Percentiles rank a stretch among this genome's conserved stretches.
These are phyloP conservation scores for Lepeophtheirus nordmannii DNA, from an alignment of 2,888 invertebrate species.

Conservation along the genomic window DNA sequence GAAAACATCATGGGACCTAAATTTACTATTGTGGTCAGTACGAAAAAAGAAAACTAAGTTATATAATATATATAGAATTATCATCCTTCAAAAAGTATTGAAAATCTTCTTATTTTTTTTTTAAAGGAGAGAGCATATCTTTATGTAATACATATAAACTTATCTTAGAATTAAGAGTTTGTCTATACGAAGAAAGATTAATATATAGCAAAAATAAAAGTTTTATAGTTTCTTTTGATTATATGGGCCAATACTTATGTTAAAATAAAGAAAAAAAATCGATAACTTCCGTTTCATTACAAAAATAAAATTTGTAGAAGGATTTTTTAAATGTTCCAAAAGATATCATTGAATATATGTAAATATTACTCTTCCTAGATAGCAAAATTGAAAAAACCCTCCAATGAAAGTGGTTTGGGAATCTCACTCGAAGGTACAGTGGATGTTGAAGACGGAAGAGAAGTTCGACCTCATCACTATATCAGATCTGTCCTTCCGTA, in stretches of 20 bases:
- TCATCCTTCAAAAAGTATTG: not conserved
- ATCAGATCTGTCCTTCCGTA: constrained; percentile 20
- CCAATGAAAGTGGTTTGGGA: constrained; percentile 11
- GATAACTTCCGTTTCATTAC: too few species aligned
- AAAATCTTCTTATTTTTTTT: too few species aligned
- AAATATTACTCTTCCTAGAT: not conserved
- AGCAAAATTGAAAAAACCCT: constrained; percentile 19
- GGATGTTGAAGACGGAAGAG: constrained; percentile 21
- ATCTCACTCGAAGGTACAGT: constrained; percentile 24
- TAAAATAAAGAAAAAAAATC: too few species aligned
- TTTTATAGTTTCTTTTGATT: too few species aligned
- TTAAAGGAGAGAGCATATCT: not conserved
- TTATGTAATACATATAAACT: too few species aligned
- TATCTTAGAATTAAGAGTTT: too few species aligned
- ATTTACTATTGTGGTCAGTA: constrained; percentile 22
- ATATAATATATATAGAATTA: not conserved
- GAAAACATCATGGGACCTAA: constrained; percentile 11
- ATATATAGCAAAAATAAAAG: too few species aligned
- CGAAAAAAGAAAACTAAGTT: not conserved
- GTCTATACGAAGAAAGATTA: too few species aligned
- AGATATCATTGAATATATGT: too few species aligned
- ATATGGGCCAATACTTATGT: too few species aligned
- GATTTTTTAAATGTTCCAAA: too few species aligned
- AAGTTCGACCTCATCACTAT: constrained; percentile 24
- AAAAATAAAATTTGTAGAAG: too few species aligned